Conservation (phyloP, 2,797 vertebrate species). For the Coendou prehensilis region DNA sequence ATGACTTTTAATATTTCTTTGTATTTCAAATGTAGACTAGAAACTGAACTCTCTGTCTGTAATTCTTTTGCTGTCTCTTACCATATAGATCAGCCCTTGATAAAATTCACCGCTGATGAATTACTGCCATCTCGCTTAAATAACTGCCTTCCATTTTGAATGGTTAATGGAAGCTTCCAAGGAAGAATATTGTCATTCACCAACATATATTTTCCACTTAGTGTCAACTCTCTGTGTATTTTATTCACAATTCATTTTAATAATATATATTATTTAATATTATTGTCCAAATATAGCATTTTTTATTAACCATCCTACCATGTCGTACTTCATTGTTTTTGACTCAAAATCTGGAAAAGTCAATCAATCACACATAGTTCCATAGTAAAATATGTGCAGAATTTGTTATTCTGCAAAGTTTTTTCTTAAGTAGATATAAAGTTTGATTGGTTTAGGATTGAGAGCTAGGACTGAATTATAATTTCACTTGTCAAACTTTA, state of each 20-base stretch:
- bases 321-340: conserved; percentile 4
- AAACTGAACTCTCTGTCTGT: background rate
- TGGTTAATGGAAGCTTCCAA: background rate
- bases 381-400: background rate
- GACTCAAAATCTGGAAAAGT: background rate
- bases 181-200: background rate
- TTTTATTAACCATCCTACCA: background rate
- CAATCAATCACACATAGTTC: background rate
- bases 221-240: background rate
- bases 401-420: background rate
- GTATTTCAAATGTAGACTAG: background rate
- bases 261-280: background rate
- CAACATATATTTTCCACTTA: background rate
- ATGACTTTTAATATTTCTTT: background rate
- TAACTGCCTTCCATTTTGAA: background rate
- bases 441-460: background rate
- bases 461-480: background rate
- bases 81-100: background rate
- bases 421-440: background rate
- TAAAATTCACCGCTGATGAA: background rate
- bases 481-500: background rate
- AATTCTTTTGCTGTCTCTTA: background rate
- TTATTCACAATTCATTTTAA: background rate
- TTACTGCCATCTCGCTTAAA: background rate
- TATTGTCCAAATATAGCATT: background rate